Percentiles rank a stretch among this genome's conserved stretches.
These are phyloP conservation scores for Nomada ferruginata DNA, from an alignment of 2,888 invertebrate genomes.

Conservation along the genomic window DNA sequence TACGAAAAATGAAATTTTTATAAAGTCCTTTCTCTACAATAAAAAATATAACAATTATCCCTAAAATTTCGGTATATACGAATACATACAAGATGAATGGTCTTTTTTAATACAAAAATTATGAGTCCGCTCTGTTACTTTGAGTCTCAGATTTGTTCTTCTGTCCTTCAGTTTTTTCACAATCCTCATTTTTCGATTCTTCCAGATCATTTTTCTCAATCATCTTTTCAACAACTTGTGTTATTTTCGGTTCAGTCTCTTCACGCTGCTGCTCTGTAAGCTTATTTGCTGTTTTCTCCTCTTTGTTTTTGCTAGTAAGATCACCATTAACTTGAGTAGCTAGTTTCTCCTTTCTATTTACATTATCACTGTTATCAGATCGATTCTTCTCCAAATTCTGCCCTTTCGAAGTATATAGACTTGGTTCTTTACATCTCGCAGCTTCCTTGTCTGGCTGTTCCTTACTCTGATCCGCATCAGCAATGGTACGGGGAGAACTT, in stretches of 20 bases:
- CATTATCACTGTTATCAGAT: not conserved
- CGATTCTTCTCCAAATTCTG: constrained; percentile 39
- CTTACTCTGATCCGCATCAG: constrained; percentile 25
- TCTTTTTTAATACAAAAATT: constrained; percentile 62
- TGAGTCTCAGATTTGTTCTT: constrained; percentile 78
- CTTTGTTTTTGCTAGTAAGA: constrained; percentile 28
- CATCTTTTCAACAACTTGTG: constrained; percentile 4
- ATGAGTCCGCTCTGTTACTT: constrained; percentile 78
- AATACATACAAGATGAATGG: constrained; percentile 68
- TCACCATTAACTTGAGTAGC: constrained; percentile 63
- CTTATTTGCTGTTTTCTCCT: constrained; percentile 38
- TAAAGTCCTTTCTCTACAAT: constrained; percentile 47
- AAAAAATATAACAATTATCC: constrained; percentile 61
- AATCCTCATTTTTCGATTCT: constrained; percentile 66
- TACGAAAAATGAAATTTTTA: constrained; percentile 9
- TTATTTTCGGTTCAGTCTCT: constrained; percentile 15
- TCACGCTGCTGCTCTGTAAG: constrained; percentile 23
- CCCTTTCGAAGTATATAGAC: constrained; percentile 18
- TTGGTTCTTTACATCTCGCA: constrained; percentile 44
- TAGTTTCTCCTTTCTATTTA: constrained; percentile 45
- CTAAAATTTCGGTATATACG: constrained; percentile 70
- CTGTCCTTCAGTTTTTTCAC: constrained; percentile 72
- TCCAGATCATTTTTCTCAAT: constrained; percentile 15
- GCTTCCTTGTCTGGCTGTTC: constrained; percentile 37
- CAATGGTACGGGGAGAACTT: not conserved